Evolutionary conservation across 2,113 vertebrate genomes (phyloP).

Genomic region (Chrysemys picta): DNA sequence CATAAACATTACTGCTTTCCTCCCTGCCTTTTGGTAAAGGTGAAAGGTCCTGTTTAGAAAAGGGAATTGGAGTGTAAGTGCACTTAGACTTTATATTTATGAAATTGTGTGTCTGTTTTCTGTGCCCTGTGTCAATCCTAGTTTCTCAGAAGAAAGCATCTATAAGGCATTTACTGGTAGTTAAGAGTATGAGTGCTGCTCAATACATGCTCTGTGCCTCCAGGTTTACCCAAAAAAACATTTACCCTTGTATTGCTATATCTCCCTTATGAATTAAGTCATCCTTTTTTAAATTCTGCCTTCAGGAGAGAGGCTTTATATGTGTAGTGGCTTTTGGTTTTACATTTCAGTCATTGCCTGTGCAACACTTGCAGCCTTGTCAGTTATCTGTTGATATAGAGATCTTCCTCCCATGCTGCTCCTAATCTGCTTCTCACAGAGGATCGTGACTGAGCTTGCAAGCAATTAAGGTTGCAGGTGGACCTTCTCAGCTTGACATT

Average conservation of each 20-base stretch:
- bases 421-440: neutral
- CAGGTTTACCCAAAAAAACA: neutral
- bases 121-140: neutral
- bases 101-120: neutral
- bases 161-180: neutral
- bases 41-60: neutral
- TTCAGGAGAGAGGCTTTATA: rapidly evolving
- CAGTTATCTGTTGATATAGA: neutral
- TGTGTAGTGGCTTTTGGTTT: neutral
- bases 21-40: neutral
- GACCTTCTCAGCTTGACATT: rapidly evolving
- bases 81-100: neutral
- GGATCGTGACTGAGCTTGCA: neutral
- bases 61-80: neutral
- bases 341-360: neutral
- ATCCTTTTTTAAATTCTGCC: neutral
- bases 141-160: neutral
- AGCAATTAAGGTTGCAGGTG: neutral
- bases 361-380: neutral
- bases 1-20: neutral
- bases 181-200: neutral
- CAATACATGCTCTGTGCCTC: rapidly evolving
- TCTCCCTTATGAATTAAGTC: neutral
- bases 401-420: neutral
- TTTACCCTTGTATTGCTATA: rapidly evolving